Evolutionary conservation across 2,888 invertebrate genomes (phyloP), one percentile per base, ranked within the genome.

Genomic region (Hoplodrina blanda): DNA sequence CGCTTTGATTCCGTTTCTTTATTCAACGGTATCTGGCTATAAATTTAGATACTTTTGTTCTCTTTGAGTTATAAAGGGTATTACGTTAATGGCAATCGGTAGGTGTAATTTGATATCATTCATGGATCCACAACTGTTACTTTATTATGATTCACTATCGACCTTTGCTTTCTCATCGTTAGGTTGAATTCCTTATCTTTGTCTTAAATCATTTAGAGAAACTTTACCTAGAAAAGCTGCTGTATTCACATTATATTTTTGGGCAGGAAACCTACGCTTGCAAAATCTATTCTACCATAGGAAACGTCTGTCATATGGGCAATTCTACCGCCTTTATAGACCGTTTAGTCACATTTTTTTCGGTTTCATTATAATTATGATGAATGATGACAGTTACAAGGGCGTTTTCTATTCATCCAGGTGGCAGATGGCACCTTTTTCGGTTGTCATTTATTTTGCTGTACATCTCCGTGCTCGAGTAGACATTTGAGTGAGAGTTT

Each of bases 21-120:
- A 95, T 95, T 92, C 94, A 95, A 93, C 93, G 94, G 94, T 92
- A 93, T 92, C 89, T 89, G 89, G 90, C 86, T 90, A 93, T 95
- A 95, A 95, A 96, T 95, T 95, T 88, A 80, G 87, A 91, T 93
- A 88, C 91, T 94, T 95, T 95, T 94, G 94, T 95, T 94, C 90
- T 91, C 88, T 94, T 94, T 95, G 95, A 95, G 90, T 94, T 95
- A 95, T 95, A 93, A 91, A 92, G 92, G 95, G 90, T 94, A 94
- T 95, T 94, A 94, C 92, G 90, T 93, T 95, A 95, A 95, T 95
- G 94, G 94, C 93, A 94, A 94, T 93, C 92, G 95, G 95, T 95
- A 94, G 93, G 92, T 91, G 95, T 94, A 94, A 95, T 93, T 92
- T 94, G 95, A 96, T 95, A 95, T 89, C 86, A 87, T 89, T 91